Base-by-base conservation (phyloP, 2,797 vertebrate genomes). In the Prunella strophiata region DNA sequence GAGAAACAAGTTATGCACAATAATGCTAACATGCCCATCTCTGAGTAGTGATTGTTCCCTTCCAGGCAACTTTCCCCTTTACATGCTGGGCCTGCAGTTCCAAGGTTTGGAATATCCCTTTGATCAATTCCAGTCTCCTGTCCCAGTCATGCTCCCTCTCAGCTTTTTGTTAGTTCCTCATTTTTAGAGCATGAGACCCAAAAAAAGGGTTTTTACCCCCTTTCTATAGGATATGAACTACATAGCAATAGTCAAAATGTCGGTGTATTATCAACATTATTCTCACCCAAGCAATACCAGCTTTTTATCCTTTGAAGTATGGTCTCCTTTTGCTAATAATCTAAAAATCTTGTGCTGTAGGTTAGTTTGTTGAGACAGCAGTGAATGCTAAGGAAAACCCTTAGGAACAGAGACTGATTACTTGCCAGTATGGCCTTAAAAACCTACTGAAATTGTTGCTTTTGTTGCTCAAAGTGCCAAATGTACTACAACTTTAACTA, bases 131-230 rank as follows among this genome's bases (percentile, higher is more conserved):
- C 2, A 0, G 19, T 42, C 36, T 36, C 32, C 16, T 48, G 7
- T 32, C 15, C 13, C 0, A 0, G 8, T 43, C 11, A 7, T 36
- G 13, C 7, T 68, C 27, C 26, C 19, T n/a, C 32, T 55, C 42
- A 68, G 3, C 11, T 15, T 75, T 48, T 62, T 68, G 13, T n/a
- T 47, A 25, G 16, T 5, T 68, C 32, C 36, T 38, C 11, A 55
- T 13, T 68, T 54, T 40, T 20, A 62, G 54, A 55, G 5, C 13
- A 21, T 48, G 12, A 29, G 12, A 57, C 10, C 11, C 11, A n/a
- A 50, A 18, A 25, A 55, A 55, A n/a, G 3, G 3, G 4, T 10
- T 27, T 63, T 72, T n/a, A 19, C 7, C 8, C 7, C 15, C 9
- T 32, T 59, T 40, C 18, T 36, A 50, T n/a, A 62, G 23, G 36